phyloP scores from a whole-genome alignment of 1,140 invertebrate genomes.

The Wiebesia pumilae region DNA sequence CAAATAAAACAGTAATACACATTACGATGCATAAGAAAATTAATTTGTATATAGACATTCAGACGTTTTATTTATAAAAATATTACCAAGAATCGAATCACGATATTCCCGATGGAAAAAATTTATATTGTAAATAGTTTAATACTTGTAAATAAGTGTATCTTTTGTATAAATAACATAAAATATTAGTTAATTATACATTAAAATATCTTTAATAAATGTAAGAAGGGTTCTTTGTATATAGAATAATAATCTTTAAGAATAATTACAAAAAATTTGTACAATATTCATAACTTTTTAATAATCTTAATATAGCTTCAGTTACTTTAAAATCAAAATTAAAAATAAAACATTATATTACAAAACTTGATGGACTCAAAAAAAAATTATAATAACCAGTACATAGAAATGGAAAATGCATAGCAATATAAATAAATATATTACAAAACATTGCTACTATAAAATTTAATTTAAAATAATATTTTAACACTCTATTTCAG shows the following conservation, averaged over 20 bases:
- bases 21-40: constrained; percentile 18
- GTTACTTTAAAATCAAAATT: neutral
- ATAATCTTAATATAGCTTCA: neutral
- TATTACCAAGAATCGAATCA: constrained; percentile 28
- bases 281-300: neutral
- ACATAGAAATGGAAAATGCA: neutral
- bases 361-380: neutral
- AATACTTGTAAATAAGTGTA: neutral
- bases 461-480: neutral
- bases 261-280: neutral
- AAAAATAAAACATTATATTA: neutral
- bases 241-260: neutral
- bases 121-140: neutral
- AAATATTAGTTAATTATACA: neutral
- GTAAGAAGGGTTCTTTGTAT: neutral
- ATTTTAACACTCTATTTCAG: neutral
- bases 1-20: neutral
- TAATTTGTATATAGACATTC: constrained; percentile 9
- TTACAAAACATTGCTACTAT: neutral
- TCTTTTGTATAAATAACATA: neutral
- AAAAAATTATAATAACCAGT: neutral
- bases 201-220: neutral
- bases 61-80: constrained; percentile 19
- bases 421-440: constrained; percentile 12
- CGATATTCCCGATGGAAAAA: constrained; percentile 5